Conservation (phyloP, 2,113 vertebrate genomes). For the Thalassarche chlororhynchos region DNA sequence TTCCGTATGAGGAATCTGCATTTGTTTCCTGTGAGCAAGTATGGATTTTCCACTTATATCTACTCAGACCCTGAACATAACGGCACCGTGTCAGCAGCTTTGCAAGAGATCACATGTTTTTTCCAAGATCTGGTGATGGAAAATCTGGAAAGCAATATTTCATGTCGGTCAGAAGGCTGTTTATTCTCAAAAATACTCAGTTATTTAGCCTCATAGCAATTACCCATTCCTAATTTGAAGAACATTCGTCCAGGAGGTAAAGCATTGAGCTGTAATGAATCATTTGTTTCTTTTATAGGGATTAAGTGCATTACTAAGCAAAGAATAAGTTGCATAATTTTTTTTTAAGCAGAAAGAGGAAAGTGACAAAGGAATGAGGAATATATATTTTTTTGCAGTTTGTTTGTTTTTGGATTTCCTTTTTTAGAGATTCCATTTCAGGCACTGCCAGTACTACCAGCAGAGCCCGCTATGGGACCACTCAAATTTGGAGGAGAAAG, state of each 20-base stretch:
- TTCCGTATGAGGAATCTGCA: conserved; percentile 58
- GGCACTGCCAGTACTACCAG: conserved; percentile 19
- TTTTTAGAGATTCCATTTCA: conserved; percentile 3
- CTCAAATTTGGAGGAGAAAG: conserved; percentile 43
- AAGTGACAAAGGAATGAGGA: conserved; percentile 2
- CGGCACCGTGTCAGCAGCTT: conserved; percentile 19
- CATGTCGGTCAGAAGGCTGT: conserved; percentile 63
- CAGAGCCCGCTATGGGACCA: conserved; percentile 56
- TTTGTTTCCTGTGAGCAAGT: conserved; percentile 72
- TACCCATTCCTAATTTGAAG: conserved; percentile 70
- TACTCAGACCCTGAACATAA: conserved; percentile 57
- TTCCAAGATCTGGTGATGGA: conserved; percentile 68
- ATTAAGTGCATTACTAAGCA: conserved; percentile 64
- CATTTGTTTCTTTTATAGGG: conserved; percentile 66
- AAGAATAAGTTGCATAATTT: conserved; percentile 48
- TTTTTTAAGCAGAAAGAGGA: neutral
- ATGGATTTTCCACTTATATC: conserved; percentile 68
- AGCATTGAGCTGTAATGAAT: conserved; percentile 61
- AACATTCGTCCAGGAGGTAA: conserved; percentile 56
- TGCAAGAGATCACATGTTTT: conserved; percentile 25
- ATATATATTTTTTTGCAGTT: neutral
- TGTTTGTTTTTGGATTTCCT: neutral
- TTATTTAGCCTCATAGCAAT: conserved; percentile 72
- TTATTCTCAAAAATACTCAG: conserved; percentile 72
- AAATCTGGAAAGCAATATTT: conserved; percentile 66